Base-by-base conservation (phyloP, 1,140 invertebrate genomes). In the Trichonephila clavipes region DNA sequence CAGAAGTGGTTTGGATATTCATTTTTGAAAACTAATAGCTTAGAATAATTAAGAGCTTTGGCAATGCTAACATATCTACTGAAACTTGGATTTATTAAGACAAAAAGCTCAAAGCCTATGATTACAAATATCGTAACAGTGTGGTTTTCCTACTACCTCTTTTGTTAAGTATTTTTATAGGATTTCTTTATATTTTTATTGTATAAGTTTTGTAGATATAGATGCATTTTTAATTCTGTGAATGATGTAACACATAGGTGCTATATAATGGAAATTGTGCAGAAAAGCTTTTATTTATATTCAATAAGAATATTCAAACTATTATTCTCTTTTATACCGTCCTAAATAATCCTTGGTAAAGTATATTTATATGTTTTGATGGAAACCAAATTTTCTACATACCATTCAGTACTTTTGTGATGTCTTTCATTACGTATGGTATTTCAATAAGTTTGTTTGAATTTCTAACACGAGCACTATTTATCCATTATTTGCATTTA, bases 31-130 rank as follows among this genome's bases (percentile, higher is more conserved):
- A 64, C 21, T 0, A 18, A 34, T 87, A 64, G 85, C 40, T 16
- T 62, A 62, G 61, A 87, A 28, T 87, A 21, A 44, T 87, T 62
- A 64, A 87, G 85, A 87, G 85, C 85, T 87, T 87, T 28, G 85
- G n/a, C 19, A 34, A 62, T 87, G 59, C 58, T 87, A 62, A 87
- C 85, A 87, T 87, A 87, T 87, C 85, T 61, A 28, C 62, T 34
- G 24, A 64, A 34, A 44, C 28, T 16, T 28, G 6, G 28, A 77
- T 77, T 77, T 87, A 10, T 87, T 19, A 59, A 24, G 24, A 58
- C 12, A 1, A 28, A 34, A 59, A 87, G 85, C 85, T 87, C 85
- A 87, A 87, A 61, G n/a, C 85, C 40, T 58, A 61, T 64, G 18
- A 61, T 18, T 61, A 24, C 82, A 24, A 58, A 87, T 61, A 18